Base-by-base conservation (phyloP, 2,797 vertebrate genomes). In the Geotria australis region DNA sequence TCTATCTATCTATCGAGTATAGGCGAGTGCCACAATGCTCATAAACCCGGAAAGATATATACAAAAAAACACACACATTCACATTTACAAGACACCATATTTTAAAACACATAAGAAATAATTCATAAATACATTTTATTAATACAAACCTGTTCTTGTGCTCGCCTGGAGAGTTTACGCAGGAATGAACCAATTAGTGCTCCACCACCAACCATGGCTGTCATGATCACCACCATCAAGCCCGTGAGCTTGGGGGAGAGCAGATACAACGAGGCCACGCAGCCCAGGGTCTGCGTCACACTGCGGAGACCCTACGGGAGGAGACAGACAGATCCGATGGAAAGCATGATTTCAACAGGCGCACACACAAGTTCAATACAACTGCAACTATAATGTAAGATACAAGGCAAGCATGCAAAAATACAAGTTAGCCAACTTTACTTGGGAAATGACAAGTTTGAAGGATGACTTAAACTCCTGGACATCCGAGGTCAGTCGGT, bases 401-500 rank as follows among this genome's bases (percentile, higher is more conserved):
- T 3, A 15, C 24, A 38, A 38, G 24, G 38, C 24, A 38, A 38
- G 24, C 38, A 38, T 38, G 24, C 24, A 38, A 38, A 38, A 38
- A 24, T 38, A 38, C 24, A 38, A 38, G 38, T 38, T 2, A 38
- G 24, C 24, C 38, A 24, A 38, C 24, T 38, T 38, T 70, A 94
- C 85, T 80, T 89, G 85, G 65, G 86, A 86, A 66, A 96, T 72
- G 59, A 81, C 75, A 11, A 93, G 66, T 63, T 95, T 96, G 72
- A 96, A 96, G 56, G 85, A 85, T 1, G 89, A 95, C 61, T 96
- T 96, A 65, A 96, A 94, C 65, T 95, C 89, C 66, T 95, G 89
- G 68, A 94, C 79, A 56, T 96, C 88, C 0, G 83, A 65, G 0
- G 89, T 94, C 69, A 96, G 68, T 14, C 85, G 78, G 14, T 79